These are phyloP conservation scores for Apoda limacodes DNA, from an alignment of 2,888 invertebrate species.

Conservation along the genomic window DNA sequence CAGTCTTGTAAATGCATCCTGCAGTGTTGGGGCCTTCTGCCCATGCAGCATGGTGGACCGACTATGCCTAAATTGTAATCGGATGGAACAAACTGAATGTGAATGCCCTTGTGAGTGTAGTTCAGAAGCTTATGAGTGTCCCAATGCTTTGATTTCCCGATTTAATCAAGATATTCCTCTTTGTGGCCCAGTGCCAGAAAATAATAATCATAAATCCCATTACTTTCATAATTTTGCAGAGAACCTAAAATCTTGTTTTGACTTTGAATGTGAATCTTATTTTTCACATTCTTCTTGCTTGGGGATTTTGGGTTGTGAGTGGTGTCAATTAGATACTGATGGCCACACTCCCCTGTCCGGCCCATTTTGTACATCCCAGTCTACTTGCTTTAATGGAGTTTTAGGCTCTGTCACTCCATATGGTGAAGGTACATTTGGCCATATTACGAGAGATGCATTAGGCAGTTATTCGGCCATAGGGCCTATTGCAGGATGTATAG, in stretches of 20 bases:
- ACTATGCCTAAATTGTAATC: slow-evolving; percentile 89
- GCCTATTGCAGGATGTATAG: slow-evolving; percentile 87
- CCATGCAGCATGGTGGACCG: slow-evolving; percentile 93
- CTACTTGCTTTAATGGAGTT: slow-evolving; percentile 88
- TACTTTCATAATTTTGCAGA: slow-evolving; percentile 63
- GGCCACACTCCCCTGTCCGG: slow-evolving; percentile 74
- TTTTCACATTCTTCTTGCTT: slow-evolving; percentile 74
- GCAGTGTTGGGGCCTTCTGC: slow-evolving; percentile 87
- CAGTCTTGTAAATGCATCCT: slow-evolving; percentile 89
- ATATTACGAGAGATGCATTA: slow-evolving; percentile 53
- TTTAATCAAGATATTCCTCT: slow-evolving; percentile 44
- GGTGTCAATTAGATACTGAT: slow-evolving; percentile 87
- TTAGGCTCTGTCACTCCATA: slow-evolving; percentile 87
- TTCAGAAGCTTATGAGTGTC: slow-evolving; percentile 54
- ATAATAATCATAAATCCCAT: slow-evolving; percentile 59
- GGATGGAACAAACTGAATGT: slow-evolving; percentile 95
- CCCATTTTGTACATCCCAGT: slow-evolving; percentile 85
- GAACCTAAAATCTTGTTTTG: slow-evolving; percentile 74
- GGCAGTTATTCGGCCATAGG: slow-evolving; percentile 81
- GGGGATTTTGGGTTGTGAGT: slow-evolving; percentile 88
- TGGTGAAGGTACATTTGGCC: slow-evolving; percentile 74
- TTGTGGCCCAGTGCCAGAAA: slow-evolving; percentile 58
- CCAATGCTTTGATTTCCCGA: slow-evolving; percentile 37
- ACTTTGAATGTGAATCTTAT: slow-evolving; percentile 76
- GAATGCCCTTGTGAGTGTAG: slow-evolving; percentile 96